Evolutionary conservation across 2,888 invertebrate species (phyloP).

Genomic region (Tinea semifulvella): DNA sequence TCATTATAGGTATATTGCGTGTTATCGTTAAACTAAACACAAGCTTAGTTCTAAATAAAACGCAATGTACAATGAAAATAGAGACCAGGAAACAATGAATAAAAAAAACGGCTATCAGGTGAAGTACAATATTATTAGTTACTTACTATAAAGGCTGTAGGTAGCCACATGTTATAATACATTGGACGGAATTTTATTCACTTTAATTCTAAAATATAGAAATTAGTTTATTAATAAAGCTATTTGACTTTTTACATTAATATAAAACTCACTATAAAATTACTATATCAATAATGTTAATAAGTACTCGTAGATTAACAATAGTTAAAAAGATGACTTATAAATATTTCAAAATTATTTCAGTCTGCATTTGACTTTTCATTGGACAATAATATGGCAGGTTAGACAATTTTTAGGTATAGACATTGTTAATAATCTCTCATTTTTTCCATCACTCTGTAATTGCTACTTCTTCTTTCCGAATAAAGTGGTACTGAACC

Average conservation of each 20-base stretch:
- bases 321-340: constrained; percentile 33
- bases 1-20: no score
- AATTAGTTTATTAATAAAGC: constrained; percentile 48
- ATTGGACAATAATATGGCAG: constrained; percentile 41
- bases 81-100: no score
- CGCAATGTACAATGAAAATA: no score
- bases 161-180: constrained; percentile 22
- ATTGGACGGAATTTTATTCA: constrained; percentile 41
- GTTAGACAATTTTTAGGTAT: constrained; percentile 22
- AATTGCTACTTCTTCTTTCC: constrained; percentile 55
- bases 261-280: neutral
- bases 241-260: constrained; percentile 56
- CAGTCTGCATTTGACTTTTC: constrained; percentile 53
- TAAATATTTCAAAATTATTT: constrained; percentile 38
- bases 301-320: constrained; percentile 34
- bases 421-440: constrained; percentile 56
- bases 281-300: constrained; percentile 5
- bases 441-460: constrained; percentile 54
- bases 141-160: neutral
- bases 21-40: no score
- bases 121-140: constrained; percentile 1
- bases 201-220: constrained; percentile 30
- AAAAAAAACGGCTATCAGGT: constrained; percentile 9
- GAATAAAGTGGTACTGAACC: constrained; percentile 38
- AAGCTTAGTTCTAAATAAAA: no score